Percentiles rank a stretch among this genome's conserved stretches.
Evolutionary conservation across 2,113 vertebrate species (phyloP).

Genomic region (Thomomys bottae): DNA sequence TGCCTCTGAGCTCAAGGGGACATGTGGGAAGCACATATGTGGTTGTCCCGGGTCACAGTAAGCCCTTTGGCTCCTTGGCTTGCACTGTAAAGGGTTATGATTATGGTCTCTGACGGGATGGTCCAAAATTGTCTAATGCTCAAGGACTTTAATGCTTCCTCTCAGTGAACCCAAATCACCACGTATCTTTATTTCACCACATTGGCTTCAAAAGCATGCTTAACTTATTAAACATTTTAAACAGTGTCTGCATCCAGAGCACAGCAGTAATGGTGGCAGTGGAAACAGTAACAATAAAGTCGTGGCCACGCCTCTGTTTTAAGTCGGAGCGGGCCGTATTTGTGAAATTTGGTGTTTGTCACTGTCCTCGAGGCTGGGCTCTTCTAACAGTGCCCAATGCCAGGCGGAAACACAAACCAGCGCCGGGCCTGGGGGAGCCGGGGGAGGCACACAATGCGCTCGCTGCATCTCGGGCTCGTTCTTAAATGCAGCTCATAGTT

Average conservation of each 20-base stretch:
- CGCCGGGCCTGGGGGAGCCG: background rate
- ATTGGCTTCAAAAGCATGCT: background rate
- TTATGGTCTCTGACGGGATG: background rate
- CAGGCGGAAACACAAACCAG: no score
- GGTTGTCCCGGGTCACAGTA: background rate
- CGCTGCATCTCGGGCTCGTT: background rate
- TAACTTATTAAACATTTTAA: background rate
- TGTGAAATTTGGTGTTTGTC: rapidly evolving
- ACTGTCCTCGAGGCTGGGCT: background rate
- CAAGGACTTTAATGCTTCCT: conserved; percentile 10
- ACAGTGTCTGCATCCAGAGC: background rate
- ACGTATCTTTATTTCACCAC: background rate
- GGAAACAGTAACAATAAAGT: no score
- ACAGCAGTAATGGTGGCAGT: no score
- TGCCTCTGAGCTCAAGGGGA: background rate
- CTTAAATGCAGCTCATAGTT: no score
- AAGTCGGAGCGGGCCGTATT: no score
- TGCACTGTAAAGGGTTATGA: background rate
- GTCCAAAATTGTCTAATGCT: background rate
- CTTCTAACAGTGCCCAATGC: background rate
- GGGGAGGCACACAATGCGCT: rapidly evolving
- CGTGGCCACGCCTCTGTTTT: background rate
- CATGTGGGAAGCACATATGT: background rate
- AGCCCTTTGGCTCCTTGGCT: background rate
- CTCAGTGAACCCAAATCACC: background rate